Conservation (phyloP, 1,140 invertebrate genomes). For the Neodiprion lecontei region DNA sequence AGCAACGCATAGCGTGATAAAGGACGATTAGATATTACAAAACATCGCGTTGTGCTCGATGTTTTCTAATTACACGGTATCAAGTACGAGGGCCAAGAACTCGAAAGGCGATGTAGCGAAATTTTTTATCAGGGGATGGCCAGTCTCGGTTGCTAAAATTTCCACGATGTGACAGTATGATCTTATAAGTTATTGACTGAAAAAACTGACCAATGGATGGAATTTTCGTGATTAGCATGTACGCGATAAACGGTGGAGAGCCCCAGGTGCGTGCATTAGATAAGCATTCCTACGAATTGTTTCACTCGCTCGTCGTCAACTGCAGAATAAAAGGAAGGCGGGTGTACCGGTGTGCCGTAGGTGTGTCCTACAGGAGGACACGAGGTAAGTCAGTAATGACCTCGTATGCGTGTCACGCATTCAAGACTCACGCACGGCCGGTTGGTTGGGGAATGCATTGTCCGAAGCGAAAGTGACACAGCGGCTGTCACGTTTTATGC, state of each 20-base stretch:
- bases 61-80: too few relatives aligned
- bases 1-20: neutral
- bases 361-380: neutral
- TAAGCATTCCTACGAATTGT: neutral
- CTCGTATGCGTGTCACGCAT: conserved; percentile 6
- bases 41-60: too few relatives aligned
- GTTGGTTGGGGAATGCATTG: neutral
- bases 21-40: neutral
- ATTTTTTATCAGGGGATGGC: too few relatives aligned
- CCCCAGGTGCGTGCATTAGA: too few relatives aligned
- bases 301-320: neutral
- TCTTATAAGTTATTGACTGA: too few relatives aligned
- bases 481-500: neutral
- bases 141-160: too few relatives aligned
- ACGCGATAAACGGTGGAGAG: too few relatives aligned
- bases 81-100: too few relatives aligned
- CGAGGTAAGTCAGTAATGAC: neutral
- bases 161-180: too few relatives aligned
- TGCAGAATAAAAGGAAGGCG: neutral
- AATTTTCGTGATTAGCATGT: too few relatives aligned
- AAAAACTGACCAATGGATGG: too few relatives aligned
- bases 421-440: conserved; percentile 3
- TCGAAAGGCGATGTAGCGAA: too few relatives aligned
- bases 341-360: neutral
- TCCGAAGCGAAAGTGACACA: conserved; percentile 1